Percentiles rank a stretch among this genome's conserved stretches.
These are phyloP conservation scores for Scrobipalpa atriplicella DNA, from an alignment of 2,888 invertebrate genomes.

Conservation along the genomic window DNA sequence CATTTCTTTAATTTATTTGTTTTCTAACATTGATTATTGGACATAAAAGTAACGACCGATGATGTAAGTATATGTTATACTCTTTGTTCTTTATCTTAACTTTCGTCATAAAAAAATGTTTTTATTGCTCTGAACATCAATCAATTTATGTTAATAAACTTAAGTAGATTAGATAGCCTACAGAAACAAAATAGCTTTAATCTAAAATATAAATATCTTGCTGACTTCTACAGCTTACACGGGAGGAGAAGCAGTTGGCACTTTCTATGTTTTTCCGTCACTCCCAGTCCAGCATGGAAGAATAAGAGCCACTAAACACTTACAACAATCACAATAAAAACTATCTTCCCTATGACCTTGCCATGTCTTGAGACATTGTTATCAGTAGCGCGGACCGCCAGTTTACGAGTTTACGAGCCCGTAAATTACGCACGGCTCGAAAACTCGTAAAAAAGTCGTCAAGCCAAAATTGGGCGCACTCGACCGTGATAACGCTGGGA, in stretches of 20 bases:
- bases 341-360: background rate
- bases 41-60: background rate
- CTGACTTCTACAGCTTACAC: too few relatives aligned
- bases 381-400: slow-evolving; percentile 32
- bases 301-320: too few relatives aligned
- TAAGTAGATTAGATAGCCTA: too few relatives aligned
- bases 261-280: too few relatives aligned
- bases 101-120: background rate
- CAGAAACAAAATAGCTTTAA: background rate
- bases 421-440: slow-evolving; percentile 74
- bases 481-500: slow-evolving; percentile 70
- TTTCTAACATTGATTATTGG: slow-evolving; percentile 1
- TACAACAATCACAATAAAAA: too few relatives aligned
- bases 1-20: background rate
- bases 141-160: background rate
- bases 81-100: background rate
- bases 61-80: background rate
- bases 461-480: slow-evolving; percentile 76
- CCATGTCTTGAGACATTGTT: slow-evolving; percentile 12
- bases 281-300: too few relatives aligned
- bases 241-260: too few relatives aligned
- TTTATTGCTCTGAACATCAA: background rate
- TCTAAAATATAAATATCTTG: too few relatives aligned
- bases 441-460: slow-evolving; percentile 79
- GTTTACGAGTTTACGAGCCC: slow-evolving; percentile 57